Evolutionary conservation across 1,140 invertebrate species (phyloP), one percentile per base, ranked within the genome.

Genomic region (Apocrypta bakeri): DNA sequence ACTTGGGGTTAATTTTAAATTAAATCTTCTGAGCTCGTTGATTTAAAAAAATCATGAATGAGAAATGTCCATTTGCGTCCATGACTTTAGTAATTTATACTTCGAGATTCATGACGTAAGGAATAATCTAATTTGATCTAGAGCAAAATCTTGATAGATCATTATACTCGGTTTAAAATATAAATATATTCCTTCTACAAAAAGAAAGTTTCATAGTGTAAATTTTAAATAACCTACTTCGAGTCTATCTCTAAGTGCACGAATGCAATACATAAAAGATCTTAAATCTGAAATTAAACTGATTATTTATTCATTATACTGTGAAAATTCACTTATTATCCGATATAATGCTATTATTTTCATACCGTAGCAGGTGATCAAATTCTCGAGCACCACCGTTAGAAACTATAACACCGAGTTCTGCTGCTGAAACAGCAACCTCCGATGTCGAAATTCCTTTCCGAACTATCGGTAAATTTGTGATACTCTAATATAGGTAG

Each of bases 381-480:
- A 98, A 90, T 93, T 98, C 97, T 77, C 97, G 93, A 0, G 95
- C 97, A 1, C 97, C 98, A 91, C 98, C 97, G 92, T 98, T 98
- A 0, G 97, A 98, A 17, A 99, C 97, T 11, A 97, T 92, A 64
- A 99, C 95, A 1, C 93, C 97, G 69, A 94, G 90, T 87, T 97
- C 92, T 0, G 95, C 90, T 1, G 95, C 97, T 81, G 95, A 90
- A 14, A 95, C 84, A 0, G 98, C 97, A 93, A 99, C 98, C 87
- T 98, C 96, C 1, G 93, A 94, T 21, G 97, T 97, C 40, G 99
- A 90, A 79, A 99, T 94, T 25, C 98, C 98, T 93, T 99, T 99
- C 1, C 98, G 92, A 63, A 99, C 93, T 29, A 99, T 94, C 3
- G 98, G 97, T 24, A 99, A 89, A 8, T 93, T 93, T 0, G 97